Evolutionary conservation across 1,140 invertebrate genomes (phyloP), one percentile per base, ranked within the genome.

Genomic region (Cepaea nemoralis): DNA sequence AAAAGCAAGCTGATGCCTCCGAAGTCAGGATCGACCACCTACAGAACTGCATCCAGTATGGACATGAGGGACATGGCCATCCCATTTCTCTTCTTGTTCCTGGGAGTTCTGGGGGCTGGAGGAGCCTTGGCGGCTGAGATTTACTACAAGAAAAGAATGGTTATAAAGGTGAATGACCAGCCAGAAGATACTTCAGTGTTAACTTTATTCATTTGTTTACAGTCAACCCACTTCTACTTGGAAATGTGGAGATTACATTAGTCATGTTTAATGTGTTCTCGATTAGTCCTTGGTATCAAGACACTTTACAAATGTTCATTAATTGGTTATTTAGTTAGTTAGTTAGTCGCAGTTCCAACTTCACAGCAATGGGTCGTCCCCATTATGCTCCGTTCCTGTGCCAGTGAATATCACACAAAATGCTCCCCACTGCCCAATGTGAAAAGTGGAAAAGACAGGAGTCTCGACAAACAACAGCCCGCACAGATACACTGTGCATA

Each of bases 61-160:
- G 69, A 80, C 45, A 80, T 80, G 78, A 80, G 27, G n/a, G 78
- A 80, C 33, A 80, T 80, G 78, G 78, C 78, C 27, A 73, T 80
- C 31, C 67, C 78, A 8, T 80, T 80, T 35, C 69, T 80, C n/a
- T 80, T 80, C 35, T 35, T 80, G 45, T 80, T 80, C 35, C 48
- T 80, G 40, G 78, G 78, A n/a, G 31, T 80, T 24, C 39, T 80
- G 22, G 66, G 42, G 10, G 67, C 78, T 3, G 78, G 67, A 8
- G 78, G 50, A 12, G 78, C 69, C 27, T 31, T 80, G 42, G 78
- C 35, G 1, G 78, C 48, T 33, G 78, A 80, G 69, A 45, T 71
- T 16, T 80, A 71, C 35, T 80, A 80, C 78, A 71, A 55, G 69
- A 45, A 73, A 0, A 35, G 69, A 48, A 22, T 69, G 3, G 27